phyloP scores from a whole-genome alignment of 1,140 invertebrate species.

The Stegodyphus mimosarum region DNA sequence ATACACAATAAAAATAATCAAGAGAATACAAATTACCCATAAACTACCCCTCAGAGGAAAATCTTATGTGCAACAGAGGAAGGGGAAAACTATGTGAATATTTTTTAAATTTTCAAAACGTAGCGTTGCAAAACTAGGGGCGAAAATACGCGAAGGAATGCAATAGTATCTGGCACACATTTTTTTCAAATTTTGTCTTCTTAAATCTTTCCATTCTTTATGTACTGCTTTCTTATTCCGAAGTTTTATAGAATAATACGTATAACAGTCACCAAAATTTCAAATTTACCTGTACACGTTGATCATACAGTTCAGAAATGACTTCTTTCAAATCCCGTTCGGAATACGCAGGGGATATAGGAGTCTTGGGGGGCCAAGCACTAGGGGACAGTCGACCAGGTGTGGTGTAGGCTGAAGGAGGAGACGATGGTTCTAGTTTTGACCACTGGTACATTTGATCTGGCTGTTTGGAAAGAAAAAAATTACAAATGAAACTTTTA shows the following conservation, averaged over 20 bases:
- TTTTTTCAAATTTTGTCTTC: not conserved
- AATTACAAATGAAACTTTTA: no score
- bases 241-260: not conserved
- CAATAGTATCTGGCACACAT: no score
- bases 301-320: slow-evolving; percentile 37
- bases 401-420: slow-evolving; percentile 34
- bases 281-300: slow-evolving; percentile 20
- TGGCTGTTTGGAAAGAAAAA: slow-evolving; percentile 4
- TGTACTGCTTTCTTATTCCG: no score
- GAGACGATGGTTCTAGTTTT: slow-evolving; percentile 12
- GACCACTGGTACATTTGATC: slow-evolving; percentile 55
- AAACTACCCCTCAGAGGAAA: no score
- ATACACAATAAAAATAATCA: no score
- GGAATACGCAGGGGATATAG: slow-evolving; percentile 28
- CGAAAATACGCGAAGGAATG: no score
- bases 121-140: no score
- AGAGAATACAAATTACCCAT: no score
- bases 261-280: not conserved
- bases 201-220: not conserved
- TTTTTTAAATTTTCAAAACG: no score
- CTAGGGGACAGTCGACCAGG: slow-evolving; percentile 37
- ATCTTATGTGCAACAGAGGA: no score
- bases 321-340: slow-evolving; percentile 42
- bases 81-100: no score
- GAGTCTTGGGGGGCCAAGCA: slow-evolving; percentile 32